Conservation (phyloP, 2,888 invertebrate species). For the Xanthorhoe spadicearia region DNA sequence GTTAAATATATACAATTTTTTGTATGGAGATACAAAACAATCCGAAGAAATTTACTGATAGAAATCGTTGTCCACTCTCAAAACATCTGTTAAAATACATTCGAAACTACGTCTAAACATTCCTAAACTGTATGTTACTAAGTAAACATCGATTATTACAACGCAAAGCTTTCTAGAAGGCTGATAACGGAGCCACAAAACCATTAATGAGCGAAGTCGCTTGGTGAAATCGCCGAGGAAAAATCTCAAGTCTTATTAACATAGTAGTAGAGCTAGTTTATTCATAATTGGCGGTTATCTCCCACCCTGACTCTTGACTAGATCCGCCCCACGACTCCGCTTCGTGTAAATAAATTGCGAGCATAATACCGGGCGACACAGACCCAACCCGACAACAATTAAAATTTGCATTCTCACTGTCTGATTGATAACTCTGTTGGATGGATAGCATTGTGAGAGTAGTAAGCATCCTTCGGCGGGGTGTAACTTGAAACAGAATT, state of each 20-base stretch:
- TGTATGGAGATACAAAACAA: background rate
- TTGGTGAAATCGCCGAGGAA: slow-evolving; percentile 80
- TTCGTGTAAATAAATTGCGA: slow-evolving; percentile 71
- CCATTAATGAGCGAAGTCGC: slow-evolving; percentile 75
- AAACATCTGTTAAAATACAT: slow-evolving; percentile 9
- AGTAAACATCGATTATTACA: slow-evolving; percentile 42
- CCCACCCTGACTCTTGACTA: slow-evolving; percentile 63
- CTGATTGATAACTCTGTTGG: slow-evolving; percentile 80
- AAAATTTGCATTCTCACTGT: slow-evolving; percentile 79
- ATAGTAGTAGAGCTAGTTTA: slow-evolving; percentile 82
- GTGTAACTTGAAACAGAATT: background rate
- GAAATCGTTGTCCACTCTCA: slow-evolving; percentile 8
- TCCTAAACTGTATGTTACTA: slow-evolving; percentile 31
- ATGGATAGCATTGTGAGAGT: slow-evolving; percentile 67
- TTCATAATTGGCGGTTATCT: slow-evolving; percentile 79
- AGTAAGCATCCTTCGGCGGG: slow-evolving; percentile 43
- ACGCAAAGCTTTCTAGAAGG: slow-evolving; percentile 67
- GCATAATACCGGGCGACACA: slow-evolving; percentile 71
- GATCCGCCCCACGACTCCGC: slow-evolving; percentile 50
- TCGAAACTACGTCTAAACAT: slow-evolving; percentile 18
- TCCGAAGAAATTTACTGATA: slow-evolving; percentile 12
- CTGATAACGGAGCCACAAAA: slow-evolving; percentile 75
- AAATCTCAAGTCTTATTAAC: slow-evolving; percentile 80
- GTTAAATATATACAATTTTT: slow-evolving; percentile 45
- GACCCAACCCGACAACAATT: slow-evolving; percentile 70